A percentile compares a stretch with the other conserved stretches of the same genome.
phyloP scores from a whole-genome alignment of 2,797 vertebrate species.

The Amblyopsis hoosieri region DNA sequence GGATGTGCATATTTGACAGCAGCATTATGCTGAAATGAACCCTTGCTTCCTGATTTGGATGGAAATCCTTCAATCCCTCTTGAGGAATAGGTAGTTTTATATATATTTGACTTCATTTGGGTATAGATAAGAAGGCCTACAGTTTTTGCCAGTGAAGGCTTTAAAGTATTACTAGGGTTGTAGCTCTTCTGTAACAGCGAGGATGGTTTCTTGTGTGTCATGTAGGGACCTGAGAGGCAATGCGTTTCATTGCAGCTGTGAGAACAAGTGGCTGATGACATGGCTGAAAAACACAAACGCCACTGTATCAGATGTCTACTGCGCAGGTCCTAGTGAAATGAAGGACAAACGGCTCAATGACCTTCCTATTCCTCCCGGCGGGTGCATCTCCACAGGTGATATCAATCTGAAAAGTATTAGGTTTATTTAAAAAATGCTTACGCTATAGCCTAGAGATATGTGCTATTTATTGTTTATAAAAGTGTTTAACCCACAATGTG shows the following conservation, averaged over 20 bases:
- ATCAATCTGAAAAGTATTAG: not conserved
- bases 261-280: slow-evolving; percentile 95
- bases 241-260: slow-evolving; percentile 93
- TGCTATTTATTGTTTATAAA: no score
- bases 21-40: slow-evolving; percentile 10
- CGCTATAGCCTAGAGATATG: no score
- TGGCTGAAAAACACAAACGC: slow-evolving; percentile 98
- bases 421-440: not conserved
- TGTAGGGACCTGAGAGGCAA: slow-evolving; percentile 94
- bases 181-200: not conserved
- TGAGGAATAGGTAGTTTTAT: not conserved
- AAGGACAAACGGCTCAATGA: slow-evolving; percentile 94
- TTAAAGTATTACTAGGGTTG: not conserved
- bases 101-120: no score
- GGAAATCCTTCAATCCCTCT: slow-evolving; percentile 4
- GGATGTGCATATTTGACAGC: slow-evolving; percentile 22
- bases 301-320: slow-evolving; percentile 92
- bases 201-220: not conserved
- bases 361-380: slow-evolving; percentile 85
- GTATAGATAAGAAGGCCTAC: no score
- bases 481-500: no score
- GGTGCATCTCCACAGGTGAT: slow-evolving; percentile 92
- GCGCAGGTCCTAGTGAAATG: slow-evolving; percentile 89
- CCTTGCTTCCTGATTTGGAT: not conserved
- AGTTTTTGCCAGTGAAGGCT: no score